Conservation (phyloP, 1,140 invertebrate genomes). For the Neuroterus valhalla region DNA sequence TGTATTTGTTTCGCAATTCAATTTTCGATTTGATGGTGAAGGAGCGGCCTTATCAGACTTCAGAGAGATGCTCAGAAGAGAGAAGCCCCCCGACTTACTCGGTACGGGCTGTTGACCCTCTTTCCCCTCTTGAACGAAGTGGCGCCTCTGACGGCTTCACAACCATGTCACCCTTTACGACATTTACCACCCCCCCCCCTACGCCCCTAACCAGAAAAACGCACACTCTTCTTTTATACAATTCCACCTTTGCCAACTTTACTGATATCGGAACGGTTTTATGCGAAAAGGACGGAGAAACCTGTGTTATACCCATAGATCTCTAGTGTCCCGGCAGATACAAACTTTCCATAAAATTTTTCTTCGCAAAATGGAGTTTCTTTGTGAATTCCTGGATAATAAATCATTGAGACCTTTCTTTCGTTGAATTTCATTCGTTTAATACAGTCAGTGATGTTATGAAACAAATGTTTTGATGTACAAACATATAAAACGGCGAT, state of each 20-base stretch:
- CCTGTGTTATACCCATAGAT: neutral
- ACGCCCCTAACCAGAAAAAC: neutral
- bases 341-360: too few relatives aligned
- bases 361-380: too few relatives aligned
- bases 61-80: slow-evolving; percentile 34
- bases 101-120: slow-evolving; percentile 49
- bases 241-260: slow-evolving; percentile 45
- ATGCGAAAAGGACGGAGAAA: neutral
- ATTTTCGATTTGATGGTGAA: slow-evolving; percentile 11
- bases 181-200: neutral
- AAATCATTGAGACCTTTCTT: too few relatives aligned
- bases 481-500: too few relatives aligned
- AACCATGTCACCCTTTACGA: slow-evolving; percentile 9
- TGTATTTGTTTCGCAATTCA: slow-evolving; percentile 8
- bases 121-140: slow-evolving; percentile 47
- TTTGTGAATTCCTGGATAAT: too few relatives aligned
- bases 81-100: slow-evolving; percentile 26
- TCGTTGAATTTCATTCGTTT: too few relatives aligned
- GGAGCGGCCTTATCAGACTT: slow-evolving; percentile 43
- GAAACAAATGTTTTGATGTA: too few relatives aligned
- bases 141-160: slow-evolving; percentile 21
- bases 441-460: too few relatives aligned
- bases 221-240: slow-evolving; percentile 21
- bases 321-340: neutral
- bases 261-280: slow-evolving; percentile 25